Evolutionary conservation across 2,797 vertebrate genomes (phyloP).

Genomic region (Sphenodon punctatus): DNA sequence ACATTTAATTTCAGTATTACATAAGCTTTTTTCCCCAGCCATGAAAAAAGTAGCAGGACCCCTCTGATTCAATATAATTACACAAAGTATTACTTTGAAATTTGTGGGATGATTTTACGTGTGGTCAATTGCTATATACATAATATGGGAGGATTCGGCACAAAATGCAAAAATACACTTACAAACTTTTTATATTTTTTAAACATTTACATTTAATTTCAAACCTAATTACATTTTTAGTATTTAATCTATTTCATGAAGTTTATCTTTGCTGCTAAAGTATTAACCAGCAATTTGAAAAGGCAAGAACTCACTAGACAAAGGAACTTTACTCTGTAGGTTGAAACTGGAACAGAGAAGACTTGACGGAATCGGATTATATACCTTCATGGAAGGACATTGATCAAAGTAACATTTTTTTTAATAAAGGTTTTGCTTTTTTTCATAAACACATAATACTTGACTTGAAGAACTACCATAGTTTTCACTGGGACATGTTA

Average conservation of each 20-base stretch:
- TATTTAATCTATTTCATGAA: slow-evolving; percentile 70
- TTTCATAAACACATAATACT: not conserved
- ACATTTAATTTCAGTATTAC: slow-evolving; percentile 83
- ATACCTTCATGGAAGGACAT: not conserved
- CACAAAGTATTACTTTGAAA: slow-evolving; percentile 71
- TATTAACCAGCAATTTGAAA: slow-evolving; percentile 66
- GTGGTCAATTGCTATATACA: slow-evolving; percentile 68
- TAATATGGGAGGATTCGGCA: slow-evolving; percentile 64
- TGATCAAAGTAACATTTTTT: slow-evolving; percentile 13
- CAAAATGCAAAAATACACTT: slow-evolving; percentile 68
- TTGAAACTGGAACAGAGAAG: slow-evolving; percentile 20
- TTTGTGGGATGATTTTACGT: slow-evolving; percentile 68
- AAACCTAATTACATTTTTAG: slow-evolving; percentile 71
- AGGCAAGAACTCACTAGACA: slow-evolving; percentile 41
- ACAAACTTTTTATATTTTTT: slow-evolving; percentile 71
- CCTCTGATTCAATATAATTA: slow-evolving; percentile 77
- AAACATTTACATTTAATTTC: slow-evolving; percentile 75
- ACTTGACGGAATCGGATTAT: not conserved
- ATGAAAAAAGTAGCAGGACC: slow-evolving; percentile 77
- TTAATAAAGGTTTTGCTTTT: slow-evolving; percentile 4
- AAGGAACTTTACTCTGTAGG: slow-evolving; percentile 26
- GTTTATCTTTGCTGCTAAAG: slow-evolving; percentile 63
- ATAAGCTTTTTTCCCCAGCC: slow-evolving; percentile 75
- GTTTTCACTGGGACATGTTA: not conserved
- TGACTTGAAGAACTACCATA: not conserved